A percentile compares a stretch with the other conserved stretches of the same genome.
Conservation (phyloP, 2,113 vertebrate species). For the Neotoma lepida region DNA sequence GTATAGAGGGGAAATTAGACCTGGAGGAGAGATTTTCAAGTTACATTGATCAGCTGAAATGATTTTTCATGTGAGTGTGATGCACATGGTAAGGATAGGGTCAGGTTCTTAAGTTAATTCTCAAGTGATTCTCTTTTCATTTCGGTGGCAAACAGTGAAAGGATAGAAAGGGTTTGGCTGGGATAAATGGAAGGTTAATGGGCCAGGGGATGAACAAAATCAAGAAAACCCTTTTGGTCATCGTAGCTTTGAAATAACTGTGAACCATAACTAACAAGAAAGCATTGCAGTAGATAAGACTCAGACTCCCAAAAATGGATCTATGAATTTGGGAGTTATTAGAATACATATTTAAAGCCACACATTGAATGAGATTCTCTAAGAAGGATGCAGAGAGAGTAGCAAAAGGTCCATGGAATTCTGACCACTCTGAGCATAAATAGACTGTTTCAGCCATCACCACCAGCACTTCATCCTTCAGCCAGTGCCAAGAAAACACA, state of each 20-base stretch:
- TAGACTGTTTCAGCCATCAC: slow-evolving; percentile 18
- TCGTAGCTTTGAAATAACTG: not conserved
- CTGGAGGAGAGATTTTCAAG: not conserved
- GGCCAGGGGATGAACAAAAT: not conserved
- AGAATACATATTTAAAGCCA: slow-evolving; percentile 2
- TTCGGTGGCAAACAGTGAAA: not conserved
- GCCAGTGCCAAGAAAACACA: not conserved
- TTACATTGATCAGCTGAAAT: not conserved
- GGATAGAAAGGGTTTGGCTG: not conserved
- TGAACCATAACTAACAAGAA: not conserved
- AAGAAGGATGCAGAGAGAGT: not conserved
- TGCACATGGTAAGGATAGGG: not conserved
- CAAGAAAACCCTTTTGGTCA: not conserved
- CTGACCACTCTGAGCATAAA: slow-evolving; percentile 43
- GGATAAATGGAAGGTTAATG: not conserved
- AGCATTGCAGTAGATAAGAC: not conserved
- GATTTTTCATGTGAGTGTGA: not conserved
- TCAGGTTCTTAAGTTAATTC: not conserved
- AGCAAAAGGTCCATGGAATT: not conserved
- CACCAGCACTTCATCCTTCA: not conserved
- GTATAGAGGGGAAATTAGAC: not conserved
- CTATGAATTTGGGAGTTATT: not conserved
- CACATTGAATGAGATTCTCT: not conserved
- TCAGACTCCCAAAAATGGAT: not conserved
- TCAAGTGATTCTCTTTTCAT: not conserved